Percentiles rank a stretch among this genome's conserved stretches.
phyloP scores from a whole-genome alignment of 2,113 vertebrate genomes.

The Psophia crepitans region DNA sequence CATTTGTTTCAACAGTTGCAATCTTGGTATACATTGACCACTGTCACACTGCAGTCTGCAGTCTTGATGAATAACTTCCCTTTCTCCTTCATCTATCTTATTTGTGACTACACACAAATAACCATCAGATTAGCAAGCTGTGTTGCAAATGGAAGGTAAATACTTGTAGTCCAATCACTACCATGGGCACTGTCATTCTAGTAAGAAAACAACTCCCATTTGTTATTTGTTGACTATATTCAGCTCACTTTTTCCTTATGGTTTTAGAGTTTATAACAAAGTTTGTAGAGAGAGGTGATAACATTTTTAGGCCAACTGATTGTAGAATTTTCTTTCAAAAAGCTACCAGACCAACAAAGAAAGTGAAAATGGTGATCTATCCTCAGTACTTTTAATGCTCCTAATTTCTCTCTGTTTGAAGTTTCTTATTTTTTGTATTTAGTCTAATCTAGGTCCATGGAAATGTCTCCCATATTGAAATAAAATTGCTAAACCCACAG shows the following conservation, averaged over 20 bases:
- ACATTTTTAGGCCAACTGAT: not conserved
- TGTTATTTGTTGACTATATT: constrained; percentile 31
- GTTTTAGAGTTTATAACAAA: not conserved
- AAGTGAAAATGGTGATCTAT: not conserved
- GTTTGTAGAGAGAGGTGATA: not conserved
- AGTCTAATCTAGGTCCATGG: not conserved
- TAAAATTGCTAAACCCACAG: not conserved
- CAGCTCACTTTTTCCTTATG: not conserved
- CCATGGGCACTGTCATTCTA: not conserved
- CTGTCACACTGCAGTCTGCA: not conserved
- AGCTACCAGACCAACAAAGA: not conserved
- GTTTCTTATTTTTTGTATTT: not conserved
- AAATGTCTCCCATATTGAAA: not conserved
- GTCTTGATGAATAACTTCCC: constrained; percentile 47
- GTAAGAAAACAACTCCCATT: constrained; percentile 37
- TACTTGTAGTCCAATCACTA: not conserved
- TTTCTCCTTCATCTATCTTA: constrained; percentile 47
- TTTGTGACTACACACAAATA: constrained; percentile 52
- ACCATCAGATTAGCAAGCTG: constrained; percentile 32
- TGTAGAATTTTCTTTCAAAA: not conserved
- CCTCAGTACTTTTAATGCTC: not conserved
- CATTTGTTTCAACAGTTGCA: constrained; percentile 59
- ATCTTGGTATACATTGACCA: not conserved
- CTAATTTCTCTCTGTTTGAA: not conserved
- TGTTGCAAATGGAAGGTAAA: constrained; percentile 61